Percentiles rank a stretch among this genome's conserved stretches.
These are phyloP conservation scores for Xiphophorus hellerii DNA, from an alignment of 2,113 vertebrate species.

Conservation along the genomic window DNA sequence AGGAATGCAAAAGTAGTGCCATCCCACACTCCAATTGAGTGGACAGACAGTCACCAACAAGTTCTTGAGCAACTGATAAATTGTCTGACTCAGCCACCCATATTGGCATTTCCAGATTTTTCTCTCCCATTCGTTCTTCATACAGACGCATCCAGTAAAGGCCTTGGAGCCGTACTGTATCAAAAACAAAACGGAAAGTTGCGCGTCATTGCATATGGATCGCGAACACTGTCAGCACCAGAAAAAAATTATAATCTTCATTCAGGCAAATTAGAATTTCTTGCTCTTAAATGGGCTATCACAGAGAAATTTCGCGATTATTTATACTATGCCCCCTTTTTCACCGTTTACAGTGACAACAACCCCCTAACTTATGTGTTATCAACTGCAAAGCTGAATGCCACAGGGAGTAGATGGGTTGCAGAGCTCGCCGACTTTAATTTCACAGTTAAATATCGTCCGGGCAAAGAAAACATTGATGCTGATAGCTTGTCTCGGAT, in stretches of 20 bases:
- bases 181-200: not conserved
- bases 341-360: not conserved
- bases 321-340: not conserved
- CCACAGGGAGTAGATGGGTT: too few relatives aligned
- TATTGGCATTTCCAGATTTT: slow-evolving; percentile 3
- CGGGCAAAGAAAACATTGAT: not conserved
- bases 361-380: too few relatives aligned
- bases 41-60: not conserved
- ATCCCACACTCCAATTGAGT: not conserved
- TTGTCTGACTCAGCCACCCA: not conserved
- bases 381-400: too few relatives aligned
- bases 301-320: not conserved
- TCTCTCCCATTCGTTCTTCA: not conserved
- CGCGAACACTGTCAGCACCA: not conserved
- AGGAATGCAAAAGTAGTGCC: not conserved
- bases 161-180: not conserved
- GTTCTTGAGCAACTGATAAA: not conserved
- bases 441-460: not conserved
- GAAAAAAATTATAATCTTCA: slow-evolving; percentile 1
- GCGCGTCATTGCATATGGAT: not conserved
- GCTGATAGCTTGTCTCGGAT: slow-evolving; percentile 1
- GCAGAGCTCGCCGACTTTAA: not conserved
- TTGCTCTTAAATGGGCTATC: not conserved
- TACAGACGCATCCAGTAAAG: slow-evolving; percentile 6
- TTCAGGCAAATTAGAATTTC: not conserved